Evolutionary conservation across 1,140 invertebrate species (phyloP), one percentile per base, ranked within the genome.

Genomic region (Scaptodrosophila lebanonensis): DNA sequence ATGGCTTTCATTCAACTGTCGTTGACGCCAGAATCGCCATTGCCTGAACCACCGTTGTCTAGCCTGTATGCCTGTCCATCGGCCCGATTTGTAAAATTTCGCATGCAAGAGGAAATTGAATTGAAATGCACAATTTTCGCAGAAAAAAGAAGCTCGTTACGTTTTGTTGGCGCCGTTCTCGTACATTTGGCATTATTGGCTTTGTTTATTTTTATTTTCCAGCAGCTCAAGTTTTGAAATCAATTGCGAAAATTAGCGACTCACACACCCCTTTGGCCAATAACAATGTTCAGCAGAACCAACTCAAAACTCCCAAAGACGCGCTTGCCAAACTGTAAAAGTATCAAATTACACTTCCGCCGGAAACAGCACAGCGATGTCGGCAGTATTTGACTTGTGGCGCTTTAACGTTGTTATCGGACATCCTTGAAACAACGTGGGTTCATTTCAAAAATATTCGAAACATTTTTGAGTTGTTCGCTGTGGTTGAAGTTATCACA

Each of bases 291-390:
- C n/a, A n/a, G n/a, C n/a, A n/a, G n/a, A n/a, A n/a, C n/a, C n/a
- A n/a, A n/a, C n/a, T n/a, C n/a, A n/a, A n/a, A n/a, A n/a, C n/a
- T n/a, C n/a, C n/a, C n/a, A n/a, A n/a, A n/a, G n/a, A n/a, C n/a
- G 49, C 50, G 13, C 61, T 50, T 67, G 72, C 45, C 40, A 57
- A 69, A 63, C 66, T 70, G 76, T 75, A 69, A 79, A 84, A 84
- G 77, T 84, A 84, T 84, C 79, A 79, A 84, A 84, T 84, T 84
- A 84, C 79, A 75, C 70, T 66, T 84, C 79, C 79, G 79, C 57
- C 79, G 79, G 79, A 84, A 84, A 84, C 73, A 66, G 58, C 77
- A 66, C 56, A 50, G 51, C 44, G 67, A 47, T 58, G 59, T 69
- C 66, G 65, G 50, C 50, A 76, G 47, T 53, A 48, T 45, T 75